These are phyloP conservation scores for Esperia sulphurella DNA, from an alignment of 2,888 invertebrate species.

Conservation along the genomic window DNA sequence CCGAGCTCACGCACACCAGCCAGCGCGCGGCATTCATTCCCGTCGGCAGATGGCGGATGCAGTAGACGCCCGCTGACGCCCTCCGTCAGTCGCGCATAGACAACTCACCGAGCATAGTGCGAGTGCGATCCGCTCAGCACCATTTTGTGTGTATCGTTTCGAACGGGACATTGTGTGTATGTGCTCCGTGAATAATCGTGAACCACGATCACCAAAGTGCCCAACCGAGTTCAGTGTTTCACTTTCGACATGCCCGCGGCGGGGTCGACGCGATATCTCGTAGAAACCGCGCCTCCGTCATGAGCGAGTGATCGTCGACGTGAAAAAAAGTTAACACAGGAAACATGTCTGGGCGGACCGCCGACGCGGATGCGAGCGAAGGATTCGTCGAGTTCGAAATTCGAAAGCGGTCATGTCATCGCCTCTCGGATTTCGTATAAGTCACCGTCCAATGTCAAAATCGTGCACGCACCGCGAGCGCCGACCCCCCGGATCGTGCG, in stretches of 20 bases:
- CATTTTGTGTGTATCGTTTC: constrained; percentile 76
- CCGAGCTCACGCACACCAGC: constrained; percentile 49
- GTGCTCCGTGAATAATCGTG: constrained; percentile 72
- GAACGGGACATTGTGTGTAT: constrained; percentile 77
- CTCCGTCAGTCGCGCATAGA: constrained; percentile 77
- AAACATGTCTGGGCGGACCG: constrained; percentile 78
- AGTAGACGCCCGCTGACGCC: constrained; percentile 74
- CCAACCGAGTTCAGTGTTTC: constrained; percentile 55
- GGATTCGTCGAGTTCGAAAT: constrained; percentile 78
- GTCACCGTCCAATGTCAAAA: constrained; percentile 79
- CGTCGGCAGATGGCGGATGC: constrained; percentile 79
- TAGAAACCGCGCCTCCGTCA: constrained; percentile 78
- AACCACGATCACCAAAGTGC: constrained; percentile 52
- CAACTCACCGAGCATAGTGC: constrained; percentile 68
- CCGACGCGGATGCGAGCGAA: constrained; percentile 76
- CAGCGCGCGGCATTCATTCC: constrained; percentile 73
- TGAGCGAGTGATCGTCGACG: constrained; percentile 77
- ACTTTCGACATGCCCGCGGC: constrained; percentile 68
- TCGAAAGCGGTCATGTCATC: constrained; percentile 80
- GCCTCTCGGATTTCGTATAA: constrained; percentile 77
- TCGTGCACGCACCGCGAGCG: constrained; percentile 73
- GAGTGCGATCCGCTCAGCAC: constrained; percentile 58
- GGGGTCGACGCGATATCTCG: constrained; percentile 75
- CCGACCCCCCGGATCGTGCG: constrained; percentile 70
- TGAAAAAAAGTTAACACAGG: constrained; percentile 75